These are phyloP conservation scores for Brachypteracias leptosomus DNA, from an alignment of 2,113 vertebrate genomes.

Conservation along the genomic window DNA sequence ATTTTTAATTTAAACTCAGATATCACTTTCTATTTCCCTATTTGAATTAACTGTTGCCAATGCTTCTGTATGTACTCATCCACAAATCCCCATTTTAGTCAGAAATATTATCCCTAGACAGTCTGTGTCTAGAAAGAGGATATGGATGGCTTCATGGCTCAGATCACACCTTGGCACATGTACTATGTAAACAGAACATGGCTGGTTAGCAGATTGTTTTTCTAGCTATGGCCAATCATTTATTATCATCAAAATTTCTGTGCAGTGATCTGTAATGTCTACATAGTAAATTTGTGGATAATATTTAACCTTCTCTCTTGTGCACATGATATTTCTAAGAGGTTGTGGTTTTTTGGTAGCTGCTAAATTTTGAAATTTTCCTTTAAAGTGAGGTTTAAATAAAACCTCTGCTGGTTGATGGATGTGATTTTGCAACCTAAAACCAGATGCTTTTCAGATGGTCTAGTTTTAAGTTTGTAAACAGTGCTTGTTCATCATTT, in stretches of 20 bases:
- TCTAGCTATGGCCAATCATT: neutral
- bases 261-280: neutral
- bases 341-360: neutral
- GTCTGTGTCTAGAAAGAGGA: neutral
- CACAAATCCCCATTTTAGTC: neutral
- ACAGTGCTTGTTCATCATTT: neutral
- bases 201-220: neutral
- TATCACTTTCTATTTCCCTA: neutral
- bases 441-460: neutral
- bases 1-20: neutral
- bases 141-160: neutral
- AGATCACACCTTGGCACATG: neutral
- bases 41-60: neutral
- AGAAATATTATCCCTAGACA: neutral
- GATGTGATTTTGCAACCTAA: neutral
- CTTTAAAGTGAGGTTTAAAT: neutral
- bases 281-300: neutral
- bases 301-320: neutral
- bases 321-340: neutral
- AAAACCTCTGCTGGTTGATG: neutral
- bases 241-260: neutral
- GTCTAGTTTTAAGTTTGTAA: neutral
- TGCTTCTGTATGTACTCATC: neutral
- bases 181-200: neutral
- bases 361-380: neutral